Conservation (phyloP, 2,888 invertebrate genomes). For the Plebejus anna region DNA sequence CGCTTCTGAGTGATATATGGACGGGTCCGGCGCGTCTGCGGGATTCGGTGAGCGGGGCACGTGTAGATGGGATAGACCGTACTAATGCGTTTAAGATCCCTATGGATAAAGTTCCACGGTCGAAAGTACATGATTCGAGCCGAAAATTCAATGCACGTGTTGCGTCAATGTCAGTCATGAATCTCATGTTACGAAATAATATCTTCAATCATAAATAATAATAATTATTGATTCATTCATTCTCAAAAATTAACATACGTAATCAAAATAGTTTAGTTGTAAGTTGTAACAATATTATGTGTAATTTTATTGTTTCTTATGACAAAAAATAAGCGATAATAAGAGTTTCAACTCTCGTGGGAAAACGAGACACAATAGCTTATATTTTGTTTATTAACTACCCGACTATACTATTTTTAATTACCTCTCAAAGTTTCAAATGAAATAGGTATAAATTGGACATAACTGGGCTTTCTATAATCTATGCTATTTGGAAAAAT, state of each 20-base stretch:
- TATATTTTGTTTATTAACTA: no score
- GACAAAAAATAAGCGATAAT: no score
- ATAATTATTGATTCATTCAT: no score
- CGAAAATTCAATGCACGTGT: background rate
- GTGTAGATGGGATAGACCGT: slow-evolving; percentile 30
- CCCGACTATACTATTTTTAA: no score
- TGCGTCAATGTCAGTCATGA: background rate
- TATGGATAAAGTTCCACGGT: background rate
- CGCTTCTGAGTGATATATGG: slow-evolving; percentile 68
- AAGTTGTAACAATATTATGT: no score
- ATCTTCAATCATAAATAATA: no score
- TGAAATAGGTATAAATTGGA: background rate
- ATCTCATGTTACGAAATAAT: no score
- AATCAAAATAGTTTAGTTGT: no score
- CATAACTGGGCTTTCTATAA: slow-evolving; percentile 29
- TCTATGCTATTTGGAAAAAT: slow-evolving; percentile 36
- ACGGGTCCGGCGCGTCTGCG: slow-evolving; percentile 52
- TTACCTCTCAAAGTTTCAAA: background rate
- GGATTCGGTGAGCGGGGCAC: slow-evolving; percentile 43
- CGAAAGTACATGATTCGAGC: background rate
- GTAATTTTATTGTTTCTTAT: no score
- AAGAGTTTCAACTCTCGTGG: no score
- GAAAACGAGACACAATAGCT: no score
- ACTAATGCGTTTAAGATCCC: background rate
- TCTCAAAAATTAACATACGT: no score